Conservation (phyloP, 2,888 invertebrate species). For the Sabellastarte sp. region DNA sequence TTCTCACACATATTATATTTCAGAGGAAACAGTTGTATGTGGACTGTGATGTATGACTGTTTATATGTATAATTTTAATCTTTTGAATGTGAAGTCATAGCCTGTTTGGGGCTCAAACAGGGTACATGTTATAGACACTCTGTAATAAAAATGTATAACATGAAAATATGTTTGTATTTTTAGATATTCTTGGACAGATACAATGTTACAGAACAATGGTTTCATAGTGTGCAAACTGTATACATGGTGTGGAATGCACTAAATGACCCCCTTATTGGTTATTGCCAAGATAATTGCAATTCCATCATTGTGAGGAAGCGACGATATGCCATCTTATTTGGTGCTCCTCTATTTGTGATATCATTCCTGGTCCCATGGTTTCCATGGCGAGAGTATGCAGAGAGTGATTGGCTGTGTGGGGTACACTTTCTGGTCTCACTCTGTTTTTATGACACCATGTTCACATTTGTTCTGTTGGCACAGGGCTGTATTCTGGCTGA, state of each 20-base stretch:
- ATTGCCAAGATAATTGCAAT: conserved; percentile 49
- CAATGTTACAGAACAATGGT: conserved; percentile 58
- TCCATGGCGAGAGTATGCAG: conserved; percentile 48
- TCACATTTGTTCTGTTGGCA: conserved; percentile 57
- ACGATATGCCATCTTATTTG: conserved; percentile 55
- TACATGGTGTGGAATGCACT: conserved; percentile 62
- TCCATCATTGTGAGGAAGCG: conserved; percentile 53
- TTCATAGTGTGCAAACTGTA: conserved; percentile 56
- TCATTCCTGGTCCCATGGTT: conserved; percentile 60
- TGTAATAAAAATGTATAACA: no score
- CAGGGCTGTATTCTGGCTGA: conserved; percentile 58
- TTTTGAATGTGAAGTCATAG: no score
- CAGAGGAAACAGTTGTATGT: no score
- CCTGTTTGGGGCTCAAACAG: no score
- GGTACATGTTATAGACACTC: no score
- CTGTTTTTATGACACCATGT: conserved; percentile 61
- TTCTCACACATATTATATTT: no score
- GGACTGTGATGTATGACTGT: no score
- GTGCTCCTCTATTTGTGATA: conserved; percentile 56
- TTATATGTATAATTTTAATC: no score
- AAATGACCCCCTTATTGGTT: conserved; percentile 62
- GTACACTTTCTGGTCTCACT: conserved; percentile 58
- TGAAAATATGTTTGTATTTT: no score
- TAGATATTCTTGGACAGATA: conserved; percentile 60
- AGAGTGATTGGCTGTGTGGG: conserved; percentile 49